A percentile compares a stretch with the other conserved stretches of the same genome.
Conservation (phyloP, 2,797 vertebrate species). For the Tenualosa thibaudeaui region DNA sequence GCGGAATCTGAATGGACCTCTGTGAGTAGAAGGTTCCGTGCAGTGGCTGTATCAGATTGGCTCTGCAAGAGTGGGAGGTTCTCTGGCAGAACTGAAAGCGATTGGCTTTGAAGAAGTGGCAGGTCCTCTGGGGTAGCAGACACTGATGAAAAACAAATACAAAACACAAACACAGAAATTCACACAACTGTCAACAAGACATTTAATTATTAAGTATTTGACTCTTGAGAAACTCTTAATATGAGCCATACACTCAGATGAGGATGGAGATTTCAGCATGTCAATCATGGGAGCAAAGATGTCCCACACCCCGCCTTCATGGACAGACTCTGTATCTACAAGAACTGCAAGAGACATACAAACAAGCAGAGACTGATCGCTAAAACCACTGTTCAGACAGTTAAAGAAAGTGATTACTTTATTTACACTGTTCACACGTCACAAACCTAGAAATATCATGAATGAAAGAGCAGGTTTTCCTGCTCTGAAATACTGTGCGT, state of each 20-base stretch:
- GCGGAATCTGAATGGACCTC: neutral
- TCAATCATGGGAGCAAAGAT: neutral
- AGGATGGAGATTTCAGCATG: neutral
- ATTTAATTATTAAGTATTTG: neutral
- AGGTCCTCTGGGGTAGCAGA: neutral
- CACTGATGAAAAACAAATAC: neutral
- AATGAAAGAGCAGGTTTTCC: no score
- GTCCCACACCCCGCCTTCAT: neutral
- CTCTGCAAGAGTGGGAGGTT: neutral
- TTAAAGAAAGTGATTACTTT: neutral
- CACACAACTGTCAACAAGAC: neutral
- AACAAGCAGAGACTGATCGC: neutral
- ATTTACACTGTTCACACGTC: no score
- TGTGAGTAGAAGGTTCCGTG: neutral
- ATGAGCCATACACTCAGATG: neutral
- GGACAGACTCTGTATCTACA: neutral
- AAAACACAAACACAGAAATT: neutral
- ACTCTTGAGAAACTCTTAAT: neutral
- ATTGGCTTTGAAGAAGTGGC: neutral
- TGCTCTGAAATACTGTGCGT: no score
- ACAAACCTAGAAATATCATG: no score
- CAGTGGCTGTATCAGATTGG: neutral
- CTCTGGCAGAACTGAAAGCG: constrained; percentile 4
- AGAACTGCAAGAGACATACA: neutral
- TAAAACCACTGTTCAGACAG: neutral